These are phyloP conservation scores for Gymnothorax javanicus DNA, from an alignment of 2,797 vertebrate species.

Conservation along the genomic window DNA sequence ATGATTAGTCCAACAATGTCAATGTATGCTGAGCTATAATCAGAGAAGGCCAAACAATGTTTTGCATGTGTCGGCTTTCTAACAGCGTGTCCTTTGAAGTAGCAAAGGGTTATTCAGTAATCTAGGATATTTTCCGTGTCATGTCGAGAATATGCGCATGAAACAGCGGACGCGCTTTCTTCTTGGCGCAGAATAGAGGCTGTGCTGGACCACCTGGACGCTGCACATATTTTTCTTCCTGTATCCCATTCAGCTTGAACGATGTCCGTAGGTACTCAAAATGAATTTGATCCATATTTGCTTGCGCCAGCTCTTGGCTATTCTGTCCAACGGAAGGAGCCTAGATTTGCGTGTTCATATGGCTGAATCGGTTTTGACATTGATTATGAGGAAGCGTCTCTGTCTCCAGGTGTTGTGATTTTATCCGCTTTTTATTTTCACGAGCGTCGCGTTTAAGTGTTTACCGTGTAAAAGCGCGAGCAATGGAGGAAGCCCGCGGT, in stretches of 20 bases:
- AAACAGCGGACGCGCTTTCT: not conserved
- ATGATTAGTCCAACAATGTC: not conserved
- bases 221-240: not conserved
- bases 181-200: not conserved
- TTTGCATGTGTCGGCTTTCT: not conserved
- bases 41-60: not conserved
- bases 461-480: not conserved
- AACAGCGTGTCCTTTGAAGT: not conserved
- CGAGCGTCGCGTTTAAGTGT: not conserved
- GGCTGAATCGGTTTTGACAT: constrained; percentile 13
- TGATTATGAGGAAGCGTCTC: not conserved
- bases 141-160: not conserved
- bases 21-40: not conserved
- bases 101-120: not conserved
- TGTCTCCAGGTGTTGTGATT: not conserved
- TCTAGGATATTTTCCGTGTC: not conserved
- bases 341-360: constrained; percentile 18
- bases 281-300: constrained; percentile 6
- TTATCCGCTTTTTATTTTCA: not conserved
- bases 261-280: not conserved
- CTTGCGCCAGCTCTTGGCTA: not conserved
- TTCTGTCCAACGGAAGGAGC: constrained; percentile 5
- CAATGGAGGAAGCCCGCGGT: not conserved
- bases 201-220: not conserved
- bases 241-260: not conserved